These are phyloP conservation scores for Lepidurus packardi DNA, from an alignment of 1,140 invertebrate genomes.

Conservation along the genomic window DNA sequence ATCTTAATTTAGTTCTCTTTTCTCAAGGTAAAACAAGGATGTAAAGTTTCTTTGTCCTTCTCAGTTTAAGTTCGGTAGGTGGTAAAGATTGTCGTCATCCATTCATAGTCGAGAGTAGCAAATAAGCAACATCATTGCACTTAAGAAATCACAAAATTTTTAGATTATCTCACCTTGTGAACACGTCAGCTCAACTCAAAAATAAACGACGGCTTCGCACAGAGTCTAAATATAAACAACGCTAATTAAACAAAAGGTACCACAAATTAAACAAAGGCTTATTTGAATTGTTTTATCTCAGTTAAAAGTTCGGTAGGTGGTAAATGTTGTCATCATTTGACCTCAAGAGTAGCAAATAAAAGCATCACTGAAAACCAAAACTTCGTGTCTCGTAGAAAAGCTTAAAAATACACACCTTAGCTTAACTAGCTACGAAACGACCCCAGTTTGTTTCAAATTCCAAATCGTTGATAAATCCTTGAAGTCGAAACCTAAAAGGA, in stretches of 20 bases:
- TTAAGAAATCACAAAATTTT: not conserved
- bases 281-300: not conserved
- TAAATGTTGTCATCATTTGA: constrained; percentile 22
- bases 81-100: constrained; percentile 34
- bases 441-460: too few species aligned
- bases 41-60: not conserved
- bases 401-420: not conserved
- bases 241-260: not conserved
- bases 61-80: constrained; percentile 32
- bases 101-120: constrained; percentile 35
- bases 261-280: not conserved
- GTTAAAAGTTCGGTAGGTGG: constrained; percentile 7
- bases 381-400: not conserved
- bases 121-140: constrained; percentile 28
- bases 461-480: too few species aligned
- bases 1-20: not conserved
- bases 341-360: constrained; percentile 15
- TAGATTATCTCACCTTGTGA: not conserved
- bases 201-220: not conserved
- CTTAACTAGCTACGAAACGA: too few species aligned
- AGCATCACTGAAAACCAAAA: not conserved
- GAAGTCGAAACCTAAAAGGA: too few species aligned
- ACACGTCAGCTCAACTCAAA: not conserved
- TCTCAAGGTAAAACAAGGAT: not conserved
- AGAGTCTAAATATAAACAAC: not conserved